phyloP scores from a whole-genome alignment of 2,888 invertebrate genomes.

The Tetrapedia diversipes region DNA sequence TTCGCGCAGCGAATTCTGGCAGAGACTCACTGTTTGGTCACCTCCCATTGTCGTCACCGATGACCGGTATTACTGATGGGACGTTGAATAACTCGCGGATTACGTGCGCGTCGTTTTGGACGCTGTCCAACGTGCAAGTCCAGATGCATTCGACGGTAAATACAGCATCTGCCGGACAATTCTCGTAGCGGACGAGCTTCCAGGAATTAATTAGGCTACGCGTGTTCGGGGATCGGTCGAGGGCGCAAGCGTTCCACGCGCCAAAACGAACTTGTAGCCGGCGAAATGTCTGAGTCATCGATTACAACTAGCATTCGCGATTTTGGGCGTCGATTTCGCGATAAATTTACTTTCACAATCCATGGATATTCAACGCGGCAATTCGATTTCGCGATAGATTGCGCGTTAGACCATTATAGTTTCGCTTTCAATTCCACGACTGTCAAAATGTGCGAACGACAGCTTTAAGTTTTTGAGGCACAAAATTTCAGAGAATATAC shows the following conservation, averaged over 20 bases:
- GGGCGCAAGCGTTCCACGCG: conserved; percentile 46
- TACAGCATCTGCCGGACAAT: conserved; percentile 50
- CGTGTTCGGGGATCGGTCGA: conserved; percentile 7
- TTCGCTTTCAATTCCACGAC: neutral
- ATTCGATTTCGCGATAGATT: neutral
- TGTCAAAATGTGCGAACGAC: neutral
- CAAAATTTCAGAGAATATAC: no score
- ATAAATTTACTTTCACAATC: neutral
- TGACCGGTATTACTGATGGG: neutral
- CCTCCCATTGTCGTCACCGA: conserved; percentile 19
- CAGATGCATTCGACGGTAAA: conserved; percentile 21
- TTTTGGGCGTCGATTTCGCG: neutral
- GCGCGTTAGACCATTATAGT: neutral
- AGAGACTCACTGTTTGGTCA: conserved; percentile 24
- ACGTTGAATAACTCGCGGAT: conserved; percentile 42
- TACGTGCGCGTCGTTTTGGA: conserved; percentile 44
- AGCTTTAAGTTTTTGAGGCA: no score
- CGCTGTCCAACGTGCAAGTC: conserved; percentile 40
- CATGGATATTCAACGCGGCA: neutral
- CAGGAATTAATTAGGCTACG: conserved; percentile 65
- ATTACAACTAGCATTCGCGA: conserved; percentile 15
- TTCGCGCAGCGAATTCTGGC: conserved; percentile 15
- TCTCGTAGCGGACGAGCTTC: conserved; percentile 56
- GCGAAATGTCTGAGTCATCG: conserved; percentile 55
- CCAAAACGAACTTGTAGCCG: conserved; percentile 38